Conservation (phyloP, 2,797 vertebrate genomes). For the Fringilla coelebs region DNA sequence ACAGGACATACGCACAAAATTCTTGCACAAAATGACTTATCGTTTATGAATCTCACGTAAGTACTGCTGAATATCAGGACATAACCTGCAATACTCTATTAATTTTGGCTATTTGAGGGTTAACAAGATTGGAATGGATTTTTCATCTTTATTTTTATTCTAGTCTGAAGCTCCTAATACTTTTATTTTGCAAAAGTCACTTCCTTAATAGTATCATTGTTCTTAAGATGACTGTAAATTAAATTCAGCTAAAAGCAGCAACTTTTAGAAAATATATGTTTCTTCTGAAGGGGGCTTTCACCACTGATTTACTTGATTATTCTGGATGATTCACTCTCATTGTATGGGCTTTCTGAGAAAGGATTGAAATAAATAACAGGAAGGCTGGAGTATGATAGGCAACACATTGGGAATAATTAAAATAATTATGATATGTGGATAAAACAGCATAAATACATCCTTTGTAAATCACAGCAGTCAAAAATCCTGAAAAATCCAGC, state of each 20-base stretch:
- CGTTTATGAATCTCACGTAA: neutral
- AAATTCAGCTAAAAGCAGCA: slow-evolving; percentile 66
- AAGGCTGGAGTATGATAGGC: slow-evolving; percentile 17
- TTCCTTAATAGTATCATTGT: slow-evolving; percentile 64
- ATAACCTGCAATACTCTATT: neutral
- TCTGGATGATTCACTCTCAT: slow-evolving; percentile 50
- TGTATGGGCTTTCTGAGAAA: slow-evolving; percentile 46
- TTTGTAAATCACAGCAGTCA: slow-evolving; percentile 22
- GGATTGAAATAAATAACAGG: slow-evolving; percentile 54
- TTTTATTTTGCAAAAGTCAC: slow-evolving; percentile 58
- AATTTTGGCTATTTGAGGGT: neutral
- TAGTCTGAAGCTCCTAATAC: slow-evolving; percentile 4
- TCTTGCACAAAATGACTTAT: neutral
- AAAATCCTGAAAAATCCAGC: neutral
- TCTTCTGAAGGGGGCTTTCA: slow-evolving; percentile 11
- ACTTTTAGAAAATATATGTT: slow-evolving; percentile 50
- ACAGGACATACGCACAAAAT: neutral
- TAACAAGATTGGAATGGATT: neutral
- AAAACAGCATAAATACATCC: slow-evolving; percentile 10
- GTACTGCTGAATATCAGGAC: neutral
- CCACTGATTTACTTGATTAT: slow-evolving; percentile 65
- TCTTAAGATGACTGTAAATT: slow-evolving; percentile 63
- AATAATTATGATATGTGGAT: slow-evolving; percentile 25
- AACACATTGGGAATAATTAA: slow-evolving; percentile 58
- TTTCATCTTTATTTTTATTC: slow-evolving; percentile 7